Base-by-base conservation (phyloP, 2,888 invertebrate species). In the Apamea sordens region DNA sequence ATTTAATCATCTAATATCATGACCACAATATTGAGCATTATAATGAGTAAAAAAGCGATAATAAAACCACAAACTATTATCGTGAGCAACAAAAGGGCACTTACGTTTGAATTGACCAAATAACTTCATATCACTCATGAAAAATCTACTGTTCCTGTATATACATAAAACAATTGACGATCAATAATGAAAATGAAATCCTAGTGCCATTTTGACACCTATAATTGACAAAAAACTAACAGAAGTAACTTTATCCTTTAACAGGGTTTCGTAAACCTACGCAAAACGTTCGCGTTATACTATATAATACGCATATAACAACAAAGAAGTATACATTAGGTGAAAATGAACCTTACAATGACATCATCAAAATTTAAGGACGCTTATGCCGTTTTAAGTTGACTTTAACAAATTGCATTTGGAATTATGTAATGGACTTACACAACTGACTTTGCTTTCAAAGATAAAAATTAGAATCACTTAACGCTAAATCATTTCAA, bases 1-100 rank as follows among this genome's bases (percentile, higher is more conserved):
- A 85, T 90, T 92, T 92, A 93, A 95, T 94, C 89, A 93, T 94
- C 95, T 96, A 96, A 96, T 96, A 96, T 96, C 95, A 96, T 95
- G 95, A 95, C 93, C 93, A 94, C 92, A 94, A 94, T 92, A 94
- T 96, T 97, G 96, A 97, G 96, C 96, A 97, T 96, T 96, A 92
- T 91, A 93, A 95, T 96, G 96, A 96, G 96, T 96, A 96, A 96
- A 92, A 93, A 94, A 93, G 91, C 92, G 89, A 92, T 91, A 89
- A 90, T 90, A 91, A 93, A 93, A 94, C 91, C 88, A 90, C 89
- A 90, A 90, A 94, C 88, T 91, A 91, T 91, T 90, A 83, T 89
- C 89, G 86, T 95, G 95, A 96, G 95, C 96, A 96, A 96, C 95
- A 91, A 94, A 95, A 94, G 94, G 94, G 92, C 95, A 95, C 94